Conservation (phyloP, 2,888 invertebrate genomes). For the Sphaerophoria taeniata region DNA sequence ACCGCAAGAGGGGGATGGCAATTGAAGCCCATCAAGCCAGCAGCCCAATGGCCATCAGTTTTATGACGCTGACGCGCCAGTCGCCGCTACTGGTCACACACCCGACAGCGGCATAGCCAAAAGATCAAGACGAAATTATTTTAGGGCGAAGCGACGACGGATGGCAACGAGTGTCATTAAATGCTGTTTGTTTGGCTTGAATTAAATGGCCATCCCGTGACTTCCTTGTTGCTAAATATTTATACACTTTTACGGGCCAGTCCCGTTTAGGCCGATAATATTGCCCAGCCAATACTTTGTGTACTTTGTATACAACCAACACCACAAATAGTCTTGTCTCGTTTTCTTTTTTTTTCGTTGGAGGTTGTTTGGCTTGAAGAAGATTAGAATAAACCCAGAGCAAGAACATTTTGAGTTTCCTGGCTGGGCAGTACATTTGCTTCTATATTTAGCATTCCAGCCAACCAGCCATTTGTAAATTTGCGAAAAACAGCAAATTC, state of each 20-base stretch:
- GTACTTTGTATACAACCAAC: not conserved
- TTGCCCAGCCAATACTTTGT: no score
- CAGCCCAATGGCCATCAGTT: slow-evolving; percentile 56
- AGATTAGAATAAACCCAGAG: slow-evolving; percentile 50
- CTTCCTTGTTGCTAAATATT: slow-evolving; percentile 39
- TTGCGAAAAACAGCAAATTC: slow-evolving; percentile 26
- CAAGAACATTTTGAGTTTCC: slow-evolving; percentile 46
- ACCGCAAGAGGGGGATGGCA: not conserved
- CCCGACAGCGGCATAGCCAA: not conserved
- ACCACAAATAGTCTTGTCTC: slow-evolving; percentile 10
- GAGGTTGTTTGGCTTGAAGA: not conserved
- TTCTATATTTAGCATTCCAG: slow-evolving; percentile 66
- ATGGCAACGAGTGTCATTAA: slow-evolving; percentile 28
- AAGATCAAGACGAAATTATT: no score
- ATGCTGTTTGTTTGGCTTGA: slow-evolving; percentile 34
- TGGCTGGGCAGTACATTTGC: slow-evolving; percentile 50
- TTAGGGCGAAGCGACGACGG: not conserved
- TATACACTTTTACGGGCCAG: slow-evolving; percentile 20
- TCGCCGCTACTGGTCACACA: not conserved
- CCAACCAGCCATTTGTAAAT: slow-evolving; percentile 38
- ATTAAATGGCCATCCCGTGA: slow-evolving; percentile 40
- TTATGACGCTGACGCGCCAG: slow-evolving; percentile 19
- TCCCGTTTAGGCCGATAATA: not conserved
- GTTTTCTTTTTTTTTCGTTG: not conserved
- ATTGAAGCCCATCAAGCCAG: not conserved